These are phyloP conservation scores for Ormyrus rosae DNA, from an alignment of 2,888 invertebrate species.

Conservation along the genomic window DNA sequence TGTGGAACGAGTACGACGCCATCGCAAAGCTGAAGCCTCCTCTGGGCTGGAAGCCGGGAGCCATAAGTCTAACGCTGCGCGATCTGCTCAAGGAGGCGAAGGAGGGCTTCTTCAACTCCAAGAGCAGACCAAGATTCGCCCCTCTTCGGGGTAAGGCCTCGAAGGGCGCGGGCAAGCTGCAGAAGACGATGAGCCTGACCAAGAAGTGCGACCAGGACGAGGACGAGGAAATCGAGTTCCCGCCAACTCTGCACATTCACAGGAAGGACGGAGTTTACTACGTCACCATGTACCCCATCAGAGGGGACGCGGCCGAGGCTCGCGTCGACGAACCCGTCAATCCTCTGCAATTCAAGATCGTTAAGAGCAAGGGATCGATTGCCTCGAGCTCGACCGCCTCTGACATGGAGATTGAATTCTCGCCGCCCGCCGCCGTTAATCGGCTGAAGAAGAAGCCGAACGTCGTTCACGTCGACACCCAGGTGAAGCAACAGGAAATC, in stretches of 20 bases:
- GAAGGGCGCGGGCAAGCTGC: conserved; percentile 45
- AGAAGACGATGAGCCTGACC: conserved; percentile 55
- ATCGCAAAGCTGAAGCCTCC: conserved; percentile 59
- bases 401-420: conserved; percentile 75
- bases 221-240: conserved; percentile 62
- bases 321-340: conserved; percentile 68
- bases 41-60: conserved; percentile 72
- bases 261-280: conserved; percentile 72
- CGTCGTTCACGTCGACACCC: conserved; percentile 71
- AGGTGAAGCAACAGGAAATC: conserved; percentile 72
- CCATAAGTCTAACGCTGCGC: conserved; percentile 63
- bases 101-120: conserved; percentile 55
- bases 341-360: conserved; percentile 73
- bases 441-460: conserved; percentile 69
- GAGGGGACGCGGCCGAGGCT: conserved; percentile 63
- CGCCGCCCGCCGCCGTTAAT: conserved; percentile 72
- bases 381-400: conserved; percentile 71
- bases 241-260: conserved; percentile 71
- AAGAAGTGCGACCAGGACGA: conserved; percentile 60
- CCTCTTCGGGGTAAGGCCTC: conserved; percentile 29
- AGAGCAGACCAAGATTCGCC: conserved; percentile 55
- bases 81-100: conserved; percentile 63
- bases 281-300: conserved; percentile 75
- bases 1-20: conserved; percentile 66
- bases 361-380: conserved; percentile 67